Evolutionary conservation across 1,140 invertebrate species (phyloP).

Genomic region (Zaprionus ornatus): DNA sequence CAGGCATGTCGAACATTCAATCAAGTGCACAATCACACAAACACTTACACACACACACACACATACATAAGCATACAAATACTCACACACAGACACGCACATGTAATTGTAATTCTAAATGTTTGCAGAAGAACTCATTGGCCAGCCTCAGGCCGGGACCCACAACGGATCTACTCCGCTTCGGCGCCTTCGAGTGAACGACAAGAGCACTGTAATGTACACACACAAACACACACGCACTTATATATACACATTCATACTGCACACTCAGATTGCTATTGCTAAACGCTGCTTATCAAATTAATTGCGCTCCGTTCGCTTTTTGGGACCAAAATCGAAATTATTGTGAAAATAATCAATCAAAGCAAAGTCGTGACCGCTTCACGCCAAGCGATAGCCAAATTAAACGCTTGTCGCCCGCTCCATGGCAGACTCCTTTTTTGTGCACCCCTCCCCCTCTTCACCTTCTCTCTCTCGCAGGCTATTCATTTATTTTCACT

Average conservation of each 20-base stretch:
- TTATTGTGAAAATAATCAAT: constrained; percentile 64
- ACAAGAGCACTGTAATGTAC: background rate
- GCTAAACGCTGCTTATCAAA: constrained; percentile 62
- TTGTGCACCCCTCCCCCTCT: background rate
- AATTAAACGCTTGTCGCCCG: constrained; percentile 42
- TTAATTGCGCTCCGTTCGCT: constrained; percentile 55
- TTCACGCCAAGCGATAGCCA: constrained; percentile 25
- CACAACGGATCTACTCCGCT: constrained; percentile 64
- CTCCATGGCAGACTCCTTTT: constrained; percentile 14
- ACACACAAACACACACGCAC: constrained; percentile 1
- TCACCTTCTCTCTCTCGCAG: background rate
- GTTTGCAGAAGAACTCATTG: constrained; percentile 73
- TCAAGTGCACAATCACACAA: constrained; percentile 26
- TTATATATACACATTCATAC: background rate
- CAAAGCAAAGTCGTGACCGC: constrained; percentile 57
- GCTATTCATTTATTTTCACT: constrained; percentile 4
- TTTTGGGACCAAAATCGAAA: constrained; percentile 34
- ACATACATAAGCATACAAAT: constrained; percentile 10
- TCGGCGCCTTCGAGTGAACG: constrained; percentile 67
- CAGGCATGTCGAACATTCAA: constrained; percentile 15
- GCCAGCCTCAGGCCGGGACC: constrained; percentile 59
- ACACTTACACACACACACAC: constrained; percentile 3
- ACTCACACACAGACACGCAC: constrained; percentile 3
- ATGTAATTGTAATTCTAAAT: constrained; percentile 65
- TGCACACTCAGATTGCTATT: background rate